A percentile compares a stretch with the other conserved stretches of the same genome.
Conservation (phyloP, 2,797 vertebrate species). For the Mustela erminea region DNA sequence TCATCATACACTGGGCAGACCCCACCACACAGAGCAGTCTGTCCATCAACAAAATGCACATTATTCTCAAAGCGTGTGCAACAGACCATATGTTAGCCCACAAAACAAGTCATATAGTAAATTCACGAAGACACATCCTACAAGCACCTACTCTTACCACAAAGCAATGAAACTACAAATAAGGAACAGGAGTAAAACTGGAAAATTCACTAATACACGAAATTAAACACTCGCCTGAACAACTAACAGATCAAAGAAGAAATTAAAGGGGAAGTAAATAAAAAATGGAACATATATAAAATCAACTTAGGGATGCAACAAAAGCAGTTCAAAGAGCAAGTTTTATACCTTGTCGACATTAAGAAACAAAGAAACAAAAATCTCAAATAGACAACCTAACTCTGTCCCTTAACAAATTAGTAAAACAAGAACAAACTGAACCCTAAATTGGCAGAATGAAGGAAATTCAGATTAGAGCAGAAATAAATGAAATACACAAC, state of each 20-base stretch:
- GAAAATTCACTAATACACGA: neutral
- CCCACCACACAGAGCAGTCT: neutral
- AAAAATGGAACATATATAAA: too few species aligned
- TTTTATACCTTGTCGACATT: neutral
- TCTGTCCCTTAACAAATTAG: neutral
- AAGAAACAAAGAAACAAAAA: neutral
- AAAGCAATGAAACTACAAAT: neutral
- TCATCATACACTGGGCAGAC: neutral
- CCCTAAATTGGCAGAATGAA: too few species aligned
- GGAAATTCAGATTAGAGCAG: neutral
- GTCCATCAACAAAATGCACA: neutral
- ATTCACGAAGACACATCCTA: neutral
- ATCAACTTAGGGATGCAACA: neutral
- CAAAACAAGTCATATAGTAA: neutral
- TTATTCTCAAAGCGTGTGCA: neutral
- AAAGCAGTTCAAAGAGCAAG: neutral
- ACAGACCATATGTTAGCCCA: too few species aligned
- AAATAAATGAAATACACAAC: neutral
- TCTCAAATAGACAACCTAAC: neutral
- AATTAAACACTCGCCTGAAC: neutral
- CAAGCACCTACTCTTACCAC: neutral
- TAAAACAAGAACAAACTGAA: neutral
- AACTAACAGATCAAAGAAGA: neutral
- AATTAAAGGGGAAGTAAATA: neutral
- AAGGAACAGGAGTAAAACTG: neutral